A percentile compares a stretch with the other conserved stretches of the same genome.
These are phyloP conservation scores for Amblyopsis rosae DNA, from an alignment of 2,113 vertebrate species.

Conservation along the genomic window DNA sequence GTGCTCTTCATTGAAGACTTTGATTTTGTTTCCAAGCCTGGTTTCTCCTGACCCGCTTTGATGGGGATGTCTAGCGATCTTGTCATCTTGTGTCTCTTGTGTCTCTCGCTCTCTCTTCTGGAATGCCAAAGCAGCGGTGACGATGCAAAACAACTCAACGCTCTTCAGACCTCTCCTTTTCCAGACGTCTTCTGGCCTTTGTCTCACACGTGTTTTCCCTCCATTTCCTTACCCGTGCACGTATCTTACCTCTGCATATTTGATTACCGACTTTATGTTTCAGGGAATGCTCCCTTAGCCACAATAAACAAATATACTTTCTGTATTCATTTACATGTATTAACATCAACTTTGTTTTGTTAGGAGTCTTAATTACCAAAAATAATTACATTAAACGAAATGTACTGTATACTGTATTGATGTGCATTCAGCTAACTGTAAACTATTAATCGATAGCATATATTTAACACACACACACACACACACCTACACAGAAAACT, in stretches of 20 bases:
- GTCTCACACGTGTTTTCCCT: constrained; percentile 21
- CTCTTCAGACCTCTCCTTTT: constrained; percentile 55
- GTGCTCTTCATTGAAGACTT: constrained; percentile 60
- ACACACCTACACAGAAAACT: too few species aligned
- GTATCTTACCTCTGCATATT: constrained; percentile 25
- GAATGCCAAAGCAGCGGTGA: constrained; percentile 26
- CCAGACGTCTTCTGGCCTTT: constrained; percentile 36
- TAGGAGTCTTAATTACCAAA: too few species aligned
- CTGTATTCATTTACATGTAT: too few species aligned
- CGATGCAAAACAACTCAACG: constrained; percentile 38
- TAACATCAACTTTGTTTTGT: too few species aligned
- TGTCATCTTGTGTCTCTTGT: constrained; percentile 43
- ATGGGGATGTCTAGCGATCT: constrained; percentile 65
- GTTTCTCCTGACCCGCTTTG: constrained; percentile 69
- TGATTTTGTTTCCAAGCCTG: constrained; percentile 66
- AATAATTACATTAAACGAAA: too few species aligned
- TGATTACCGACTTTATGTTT: neutral
- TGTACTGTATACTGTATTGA: too few species aligned
- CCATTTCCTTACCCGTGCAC: neutral
- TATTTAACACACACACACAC: too few species aligned
- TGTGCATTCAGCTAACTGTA: too few species aligned
- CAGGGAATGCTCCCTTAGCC: neutral
- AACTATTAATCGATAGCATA: too few species aligned
- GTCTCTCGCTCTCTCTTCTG: constrained; percentile 11
- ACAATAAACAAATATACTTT: neutral